Percentiles rank a stretch among this genome's conserved stretches.
phyloP scores from a whole-genome alignment of 2,797 vertebrate species.

The Neopelma chrysocephalum region DNA sequence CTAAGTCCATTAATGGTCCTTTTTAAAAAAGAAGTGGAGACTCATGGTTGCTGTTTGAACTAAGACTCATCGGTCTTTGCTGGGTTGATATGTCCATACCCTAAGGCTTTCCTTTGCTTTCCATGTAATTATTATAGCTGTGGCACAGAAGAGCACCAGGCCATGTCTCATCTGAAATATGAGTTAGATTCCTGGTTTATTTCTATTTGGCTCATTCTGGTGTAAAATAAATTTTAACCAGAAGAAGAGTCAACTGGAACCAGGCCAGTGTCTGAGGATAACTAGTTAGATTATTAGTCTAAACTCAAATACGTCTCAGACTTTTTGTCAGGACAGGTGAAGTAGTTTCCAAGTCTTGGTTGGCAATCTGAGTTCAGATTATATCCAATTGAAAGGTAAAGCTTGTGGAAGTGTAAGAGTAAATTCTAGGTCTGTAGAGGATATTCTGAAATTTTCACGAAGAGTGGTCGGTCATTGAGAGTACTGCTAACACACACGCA shows the following conservation, averaged over 20 bases:
- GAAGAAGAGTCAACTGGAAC: neutral
- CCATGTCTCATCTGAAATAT: neutral
- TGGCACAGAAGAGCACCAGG: neutral
- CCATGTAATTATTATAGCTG: neutral
- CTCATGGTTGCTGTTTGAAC: neutral
- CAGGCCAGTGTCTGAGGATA: neutral
- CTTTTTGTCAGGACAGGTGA: neutral
- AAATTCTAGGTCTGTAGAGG: neutral
- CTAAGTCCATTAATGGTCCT: neutral
- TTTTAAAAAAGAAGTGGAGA: neutral
- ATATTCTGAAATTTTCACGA: neutral
- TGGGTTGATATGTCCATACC: neutral
- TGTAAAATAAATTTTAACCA: neutral
- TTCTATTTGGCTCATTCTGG: neutral
- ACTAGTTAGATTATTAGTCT: neutral
- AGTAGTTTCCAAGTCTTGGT: neutral
- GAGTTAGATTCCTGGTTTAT: neutral
- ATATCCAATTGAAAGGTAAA: neutral
- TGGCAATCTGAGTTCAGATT: neutral
- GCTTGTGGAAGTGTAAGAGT: neutral
- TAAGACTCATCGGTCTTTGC: neutral
- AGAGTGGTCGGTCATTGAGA: neutral
- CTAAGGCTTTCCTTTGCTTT: neutral
- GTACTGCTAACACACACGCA: neutral
- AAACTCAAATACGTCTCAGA: neutral